A percentile compares a stretch with the other conserved stretches of the same genome.
These are phyloP conservation scores for Aproaerema taeniolella DNA, from an alignment of 2,888 invertebrate species.

Conservation along the genomic window DNA sequence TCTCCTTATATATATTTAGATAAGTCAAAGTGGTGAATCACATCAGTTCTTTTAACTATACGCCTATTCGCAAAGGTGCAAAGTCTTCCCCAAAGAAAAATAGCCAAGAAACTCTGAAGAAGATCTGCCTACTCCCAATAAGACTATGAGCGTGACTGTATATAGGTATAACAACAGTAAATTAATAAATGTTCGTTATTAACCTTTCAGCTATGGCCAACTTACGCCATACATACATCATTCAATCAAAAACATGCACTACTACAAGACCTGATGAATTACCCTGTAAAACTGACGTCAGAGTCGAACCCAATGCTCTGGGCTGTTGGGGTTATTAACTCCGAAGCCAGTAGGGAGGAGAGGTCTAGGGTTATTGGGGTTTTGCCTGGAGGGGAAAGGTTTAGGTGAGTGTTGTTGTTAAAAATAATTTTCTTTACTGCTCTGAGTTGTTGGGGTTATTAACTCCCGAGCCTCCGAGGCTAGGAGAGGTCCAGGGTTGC, in stretches of 20 bases:
- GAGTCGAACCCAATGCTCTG: slow-evolving; percentile 33
- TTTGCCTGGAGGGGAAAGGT: slow-evolving; percentile 33
- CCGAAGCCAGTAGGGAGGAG: slow-evolving; percentile 21
- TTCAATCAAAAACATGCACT: slow-evolving; percentile 31
- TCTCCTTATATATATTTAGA: no score
- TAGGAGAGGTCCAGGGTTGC: no score
- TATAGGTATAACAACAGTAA: neutral
- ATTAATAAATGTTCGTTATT: no score
- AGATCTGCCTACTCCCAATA: neutral
- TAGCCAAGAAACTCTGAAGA: no score
- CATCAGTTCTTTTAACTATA: no score
- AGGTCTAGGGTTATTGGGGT: slow-evolving; percentile 31
- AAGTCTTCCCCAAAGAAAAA: no score
- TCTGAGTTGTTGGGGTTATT: no score
- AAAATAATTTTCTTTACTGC: no score
- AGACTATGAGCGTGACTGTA: neutral
- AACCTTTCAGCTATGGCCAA: slow-evolving; percentile 37
- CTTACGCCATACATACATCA: slow-evolving; percentile 23
- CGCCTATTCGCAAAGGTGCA: no score
- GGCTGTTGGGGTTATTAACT: slow-evolving; percentile 25
- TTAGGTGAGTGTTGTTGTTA: slow-evolving; percentile 33
- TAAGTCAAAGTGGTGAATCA: no score
- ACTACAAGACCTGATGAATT: slow-evolving; percentile 25
- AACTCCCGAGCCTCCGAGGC: no score
- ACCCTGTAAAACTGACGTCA: slow-evolving; percentile 21